Base-by-base conservation (phyloP, 1,140 invertebrate species). In the Orchesella cincta region DNA sequence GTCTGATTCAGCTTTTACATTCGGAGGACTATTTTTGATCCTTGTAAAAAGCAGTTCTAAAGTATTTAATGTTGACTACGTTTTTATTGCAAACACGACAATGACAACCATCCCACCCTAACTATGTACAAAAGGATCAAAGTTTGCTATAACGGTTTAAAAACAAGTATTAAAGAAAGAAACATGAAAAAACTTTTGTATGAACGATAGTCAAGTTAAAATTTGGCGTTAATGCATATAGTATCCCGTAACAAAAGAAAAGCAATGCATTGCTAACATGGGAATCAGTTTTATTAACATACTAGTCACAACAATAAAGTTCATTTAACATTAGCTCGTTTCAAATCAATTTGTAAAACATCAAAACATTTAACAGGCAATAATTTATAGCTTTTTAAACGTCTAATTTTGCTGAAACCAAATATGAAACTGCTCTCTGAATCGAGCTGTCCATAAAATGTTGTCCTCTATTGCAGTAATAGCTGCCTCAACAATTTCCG, bases 401-500 rank as follows among this genome's bases (percentile, higher is more conserved):
- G 26, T 12, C 54, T n/a, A n/a, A 67, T 67, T 67, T 31, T 29
- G 8, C 14, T 8, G 29, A 23, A 67, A 67, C 28, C 62, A 33
- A 33, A 2, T 31, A 29, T 67, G 62, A 23, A 67, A 67, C 33
- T 67, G 62, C 12, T 33, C 62, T 33, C 33, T 67, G 62, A 67
- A 67, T 33, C 62, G 5, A 23, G 31, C 62, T 29, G 33, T 67
- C 31, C 62, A 67, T 33, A 67, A 67, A 67, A 67, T 33, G 31
- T 67, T 67, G 2, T 1, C 29, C 33, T 67, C 62, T 2, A 67
- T 67, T 5, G 28, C 33, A 29, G 28, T n/a, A 29, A 31, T 67
- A 2, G 62, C 5, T 12, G 62, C n/a, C n/a, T 67, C 62, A 5
- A 67, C 23, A 18, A 67, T 33, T 31, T 29, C 62, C 8, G 29